Base-by-base conservation (phyloP, 2,888 invertebrate species). In the Saturnia japonica region DNA sequence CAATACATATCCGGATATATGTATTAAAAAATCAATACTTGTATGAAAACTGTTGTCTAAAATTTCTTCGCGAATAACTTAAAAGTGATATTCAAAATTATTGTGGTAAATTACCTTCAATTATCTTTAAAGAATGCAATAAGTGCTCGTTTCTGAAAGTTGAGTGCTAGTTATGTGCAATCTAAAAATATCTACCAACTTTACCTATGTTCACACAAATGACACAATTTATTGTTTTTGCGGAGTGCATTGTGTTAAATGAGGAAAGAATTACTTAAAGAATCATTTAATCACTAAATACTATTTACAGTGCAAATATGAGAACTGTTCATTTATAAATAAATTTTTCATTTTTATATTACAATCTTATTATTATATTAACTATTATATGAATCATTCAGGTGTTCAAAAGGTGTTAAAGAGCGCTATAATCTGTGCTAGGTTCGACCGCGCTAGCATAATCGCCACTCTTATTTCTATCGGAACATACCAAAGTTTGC, bases 201-300 rank as follows among this genome's bases (percentile, higher is more conserved):
- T 34, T 34, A 34, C 34, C 19, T 51, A 19, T 51, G 47, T 16
- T 51, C 34, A 34, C 16, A 51, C 19, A 51, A 51, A 7, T 6
- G 19, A 51, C 3, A 19, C 19, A 19, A 51, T 51, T n/a, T n/a
- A 34, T 51, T n/a, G 51, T n/a, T 54, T 28, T 60, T 28, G 8
- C 14, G 3, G 28, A 3, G 28, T 60, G 57, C 12, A 25, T 60
- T 25, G 57, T 57, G 25, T 64, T 1, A 64, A 40, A 8, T 64
- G 64, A 64, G 40, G 8, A 64, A 64, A 64, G 40, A 2, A n/a
- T n/a, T n/a, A n/a, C n/a, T n/a, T n/a, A n/a, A 64, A 64, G 25
- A 62, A 57, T 25, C 0, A 14, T 14, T 28, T 28, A 62, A 34
- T 16, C 34, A 62, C 16, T 12, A 34, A 28, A 62, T 62, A 34